These are phyloP conservation scores for Amblyjoppa fuscipennis DNA, from an alignment of 2,888 invertebrate genomes.

Conservation along the genomic window DNA sequence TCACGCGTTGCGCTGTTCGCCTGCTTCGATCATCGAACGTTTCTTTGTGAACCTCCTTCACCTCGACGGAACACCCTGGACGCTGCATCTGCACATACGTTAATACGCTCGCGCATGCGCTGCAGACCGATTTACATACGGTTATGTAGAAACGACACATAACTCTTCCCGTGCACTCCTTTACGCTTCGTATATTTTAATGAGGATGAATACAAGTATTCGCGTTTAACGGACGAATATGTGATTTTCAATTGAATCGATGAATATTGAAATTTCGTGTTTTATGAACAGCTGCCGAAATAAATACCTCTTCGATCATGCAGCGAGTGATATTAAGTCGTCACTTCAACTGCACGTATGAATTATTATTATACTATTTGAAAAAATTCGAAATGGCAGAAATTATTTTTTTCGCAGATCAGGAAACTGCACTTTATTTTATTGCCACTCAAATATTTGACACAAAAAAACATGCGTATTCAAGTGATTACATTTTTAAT, in stretches of 20 bases:
- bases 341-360: neutral
- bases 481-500: neutral
- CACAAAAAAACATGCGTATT: neutral
- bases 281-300: neutral
- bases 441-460: too few relatives aligned
- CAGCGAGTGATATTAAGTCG: neutral
- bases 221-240: constrained; percentile 4
- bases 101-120: neutral
- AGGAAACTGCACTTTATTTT: too few relatives aligned
- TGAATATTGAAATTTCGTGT: neutral
- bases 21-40: constrained; percentile 37
- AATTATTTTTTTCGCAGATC: neutral
- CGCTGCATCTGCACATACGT: constrained; percentile 27
- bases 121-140: constrained; percentile 23
- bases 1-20: constrained; percentile 13
- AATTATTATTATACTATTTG: neutral
- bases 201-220: constrained; percentile 3
- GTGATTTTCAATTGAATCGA: neutral
- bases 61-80: constrained; percentile 8
- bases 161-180: constrained; percentile 3
- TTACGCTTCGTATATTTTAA: constrained; percentile 4
- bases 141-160: constrained; percentile 30
- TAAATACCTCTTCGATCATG: neutral
- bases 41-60: constrained; percentile 46
- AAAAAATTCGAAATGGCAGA: neutral